Evolutionary conservation across 92 coral and sea anemone genomes (phyloP).

Genomic region (Porites divaricata): DNA sequence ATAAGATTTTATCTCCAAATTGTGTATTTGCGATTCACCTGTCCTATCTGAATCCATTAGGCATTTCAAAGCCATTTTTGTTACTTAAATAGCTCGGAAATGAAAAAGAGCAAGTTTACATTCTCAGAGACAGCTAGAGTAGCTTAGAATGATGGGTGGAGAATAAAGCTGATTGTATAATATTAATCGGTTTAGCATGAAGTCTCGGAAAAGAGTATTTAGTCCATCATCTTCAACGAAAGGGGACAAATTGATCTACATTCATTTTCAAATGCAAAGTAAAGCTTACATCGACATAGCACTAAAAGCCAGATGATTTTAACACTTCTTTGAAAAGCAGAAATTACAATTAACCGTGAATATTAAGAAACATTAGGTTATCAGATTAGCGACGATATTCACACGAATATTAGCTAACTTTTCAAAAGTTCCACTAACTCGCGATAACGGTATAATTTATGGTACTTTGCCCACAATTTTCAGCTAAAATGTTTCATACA

Average conservation of each 20-base stretch:
- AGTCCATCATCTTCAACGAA: background rate
- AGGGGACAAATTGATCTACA: background rate
- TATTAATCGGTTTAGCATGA: background rate
- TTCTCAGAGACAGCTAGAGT: background rate
- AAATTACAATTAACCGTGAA: slow-evolving; percentile 1
- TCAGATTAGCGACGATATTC: background rate
- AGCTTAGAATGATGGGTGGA: too few relatives aligned
- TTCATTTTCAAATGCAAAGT: background rate
- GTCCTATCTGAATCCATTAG: background rate
- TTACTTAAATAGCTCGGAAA: slow-evolving; percentile 12
- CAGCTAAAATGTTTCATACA: slow-evolving; percentile 11
- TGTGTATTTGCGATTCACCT: background rate
- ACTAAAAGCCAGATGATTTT: background rate
- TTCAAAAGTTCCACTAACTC: background rate
- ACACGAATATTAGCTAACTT: background rate
- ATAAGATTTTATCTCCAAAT: slow-evolving; percentile 7
- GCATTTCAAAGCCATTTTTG: slow-evolving; percentile 6
- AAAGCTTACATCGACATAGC: background rate
- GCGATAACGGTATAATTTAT: slow-evolving; percentile 17
- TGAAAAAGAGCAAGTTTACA: too few relatives aligned
- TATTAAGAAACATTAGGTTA: background rate
- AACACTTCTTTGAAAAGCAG: slow-evolving; percentile 11
- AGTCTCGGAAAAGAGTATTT: background rate
- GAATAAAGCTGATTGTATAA: background rate
- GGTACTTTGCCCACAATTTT: background rate